These are phyloP conservation scores for Colinus virginianus DNA, from an alignment of 2,113 vertebrate species.

Conservation along the genomic window DNA sequence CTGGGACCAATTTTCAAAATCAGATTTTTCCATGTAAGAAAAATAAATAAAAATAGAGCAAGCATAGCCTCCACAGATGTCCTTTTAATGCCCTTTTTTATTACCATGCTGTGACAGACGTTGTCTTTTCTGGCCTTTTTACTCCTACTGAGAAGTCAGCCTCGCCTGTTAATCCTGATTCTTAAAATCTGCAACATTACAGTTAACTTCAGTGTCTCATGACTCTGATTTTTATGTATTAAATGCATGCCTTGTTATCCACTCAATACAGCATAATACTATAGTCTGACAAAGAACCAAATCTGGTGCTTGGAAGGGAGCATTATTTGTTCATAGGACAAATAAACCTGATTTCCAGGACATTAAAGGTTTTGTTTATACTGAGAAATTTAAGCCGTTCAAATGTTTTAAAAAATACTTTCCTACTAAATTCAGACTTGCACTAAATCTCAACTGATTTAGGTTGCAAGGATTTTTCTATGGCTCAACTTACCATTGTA, in stretches of 20 bases:
- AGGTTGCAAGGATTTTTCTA: neutral
- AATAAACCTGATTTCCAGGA: conserved; percentile 32
- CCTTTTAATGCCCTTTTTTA: conserved; percentile 19
- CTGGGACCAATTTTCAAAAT: neutral
- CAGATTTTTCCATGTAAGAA: neutral
- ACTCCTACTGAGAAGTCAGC: conserved; percentile 23
- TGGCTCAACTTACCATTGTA: neutral
- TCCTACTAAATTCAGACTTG: conserved; percentile 14
- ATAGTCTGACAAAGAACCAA: neutral
- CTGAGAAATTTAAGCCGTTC: conserved; percentile 34
- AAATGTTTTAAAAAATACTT: conserved; percentile 3
- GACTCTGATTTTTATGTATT: conserved; percentile 60
- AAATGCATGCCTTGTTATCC: conserved; percentile 52
- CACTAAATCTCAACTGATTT: neutral
- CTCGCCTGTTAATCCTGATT: conserved; percentile 39
- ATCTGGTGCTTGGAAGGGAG: conserved; percentile 26
- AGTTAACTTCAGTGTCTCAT: conserved; percentile 62
- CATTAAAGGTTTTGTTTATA: conserved; percentile 24
- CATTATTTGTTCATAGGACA: conserved; percentile 12
- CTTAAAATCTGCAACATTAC: conserved; percentile 45
- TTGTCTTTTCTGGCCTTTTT: conserved; percentile 25
- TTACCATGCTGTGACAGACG: neutral
- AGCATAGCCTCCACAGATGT: neutral
- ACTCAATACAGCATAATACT: neutral
- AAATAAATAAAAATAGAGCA: neutral